phyloP scores from a whole-genome alignment of 2,113 vertebrate genomes.

The Sylvia atricapilla region DNA sequence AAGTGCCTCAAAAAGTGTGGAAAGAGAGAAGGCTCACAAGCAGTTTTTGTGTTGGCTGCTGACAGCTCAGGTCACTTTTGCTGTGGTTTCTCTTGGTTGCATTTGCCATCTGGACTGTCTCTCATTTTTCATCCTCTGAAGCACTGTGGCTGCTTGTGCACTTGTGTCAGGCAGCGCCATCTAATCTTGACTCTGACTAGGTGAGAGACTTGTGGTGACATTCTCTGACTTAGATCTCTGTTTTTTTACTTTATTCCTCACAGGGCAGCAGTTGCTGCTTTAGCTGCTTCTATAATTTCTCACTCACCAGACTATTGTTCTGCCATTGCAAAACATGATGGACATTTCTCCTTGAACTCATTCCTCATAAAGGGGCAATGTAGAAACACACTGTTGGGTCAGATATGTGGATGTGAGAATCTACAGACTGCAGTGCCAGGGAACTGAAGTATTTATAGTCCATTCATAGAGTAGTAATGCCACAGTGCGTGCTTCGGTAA shows the following conservation, averaged over 20 bases:
- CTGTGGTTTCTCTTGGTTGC: not conserved
- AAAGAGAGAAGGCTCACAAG: not conserved
- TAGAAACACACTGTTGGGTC: not conserved
- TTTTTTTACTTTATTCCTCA: not conserved
- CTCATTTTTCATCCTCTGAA: not conserved
- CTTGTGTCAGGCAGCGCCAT: not conserved
- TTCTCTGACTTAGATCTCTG: not conserved
- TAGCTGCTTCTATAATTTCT: not conserved
- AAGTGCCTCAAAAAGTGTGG: not conserved
- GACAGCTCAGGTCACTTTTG: not conserved
- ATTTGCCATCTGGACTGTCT: not conserved
- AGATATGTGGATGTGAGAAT: not conserved
- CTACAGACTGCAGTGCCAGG: not conserved
- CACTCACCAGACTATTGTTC: not conserved
- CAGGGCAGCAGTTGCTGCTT: not conserved
- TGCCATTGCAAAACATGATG: accelerated
- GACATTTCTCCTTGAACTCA: not conserved
- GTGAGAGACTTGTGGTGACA: not conserved
- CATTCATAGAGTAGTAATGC: not conserved
- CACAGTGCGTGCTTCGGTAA: not conserved
- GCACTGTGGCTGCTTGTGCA: not conserved
- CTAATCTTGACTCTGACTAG: not conserved
- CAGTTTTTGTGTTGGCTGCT: not conserved
- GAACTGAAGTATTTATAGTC: not conserved
- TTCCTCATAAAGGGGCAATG: not conserved